Evolutionary conservation across 2,113 vertebrate genomes (phyloP).

Genomic region (Gallinago jamesoni): DNA sequence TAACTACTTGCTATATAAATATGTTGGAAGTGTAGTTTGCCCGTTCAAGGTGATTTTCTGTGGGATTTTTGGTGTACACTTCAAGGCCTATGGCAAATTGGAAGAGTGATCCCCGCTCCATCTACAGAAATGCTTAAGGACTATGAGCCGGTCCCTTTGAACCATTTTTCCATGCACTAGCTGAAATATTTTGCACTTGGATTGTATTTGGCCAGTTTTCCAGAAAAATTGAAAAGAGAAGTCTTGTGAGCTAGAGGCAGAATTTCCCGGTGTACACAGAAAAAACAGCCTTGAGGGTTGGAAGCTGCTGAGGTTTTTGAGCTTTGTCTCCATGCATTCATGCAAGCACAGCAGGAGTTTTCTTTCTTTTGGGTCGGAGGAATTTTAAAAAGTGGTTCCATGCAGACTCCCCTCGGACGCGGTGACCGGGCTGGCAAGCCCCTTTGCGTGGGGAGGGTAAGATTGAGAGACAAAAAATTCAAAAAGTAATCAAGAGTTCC

Average conservation of each 20-base stretch:
- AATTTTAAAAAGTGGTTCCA: conserved; percentile 48
- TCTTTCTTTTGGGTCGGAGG: conserved; percentile 37
- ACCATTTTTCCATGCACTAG: neutral
- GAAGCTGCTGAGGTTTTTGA: conserved; percentile 58
- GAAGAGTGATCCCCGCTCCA: neutral
- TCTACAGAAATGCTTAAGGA: conserved; percentile 33
- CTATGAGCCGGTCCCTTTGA: neutral
- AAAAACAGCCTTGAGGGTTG: conserved; percentile 62
- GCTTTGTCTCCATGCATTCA: conserved; percentile 63
- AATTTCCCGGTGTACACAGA: conserved; percentile 61
- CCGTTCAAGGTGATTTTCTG: conserved; percentile 34
- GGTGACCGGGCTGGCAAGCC: neutral
- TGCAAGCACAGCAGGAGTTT: conserved; percentile 63
- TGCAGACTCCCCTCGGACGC: neutral
- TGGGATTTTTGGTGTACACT: conserved; percentile 36
- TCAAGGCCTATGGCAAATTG: neutral
- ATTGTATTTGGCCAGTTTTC: conserved; percentile 16
- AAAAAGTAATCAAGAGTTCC: neutral
- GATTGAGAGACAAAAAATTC: neutral
- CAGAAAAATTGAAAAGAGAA: conserved; percentile 33
- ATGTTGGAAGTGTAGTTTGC: conserved; percentile 33
- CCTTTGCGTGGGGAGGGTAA: neutral
- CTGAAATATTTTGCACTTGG: neutral
- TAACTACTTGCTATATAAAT: conserved; percentile 41
- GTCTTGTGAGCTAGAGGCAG: conserved; percentile 26